Conservation (phyloP, 30 jellyfish, hydroid and myxozoan genomes). For the Aurelia sp. region DNA sequence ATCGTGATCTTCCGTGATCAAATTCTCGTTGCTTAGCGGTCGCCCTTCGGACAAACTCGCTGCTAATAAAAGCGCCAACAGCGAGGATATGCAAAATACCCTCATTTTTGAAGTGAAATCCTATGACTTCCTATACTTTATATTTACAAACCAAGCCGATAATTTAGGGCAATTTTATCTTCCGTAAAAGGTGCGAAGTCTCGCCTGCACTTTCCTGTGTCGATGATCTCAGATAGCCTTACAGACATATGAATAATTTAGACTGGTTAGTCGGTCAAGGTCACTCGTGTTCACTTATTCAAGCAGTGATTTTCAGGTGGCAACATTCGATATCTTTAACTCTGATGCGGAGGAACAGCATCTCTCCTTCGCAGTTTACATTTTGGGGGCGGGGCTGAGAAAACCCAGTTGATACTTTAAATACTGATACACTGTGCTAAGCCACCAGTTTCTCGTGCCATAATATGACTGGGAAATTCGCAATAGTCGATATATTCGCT, state of each 20-base stretch:
- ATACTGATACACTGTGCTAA: no score
- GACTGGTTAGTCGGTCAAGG: slow-evolving; percentile 66
- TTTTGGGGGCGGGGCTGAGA: not conserved
- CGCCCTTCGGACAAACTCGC: slow-evolving; percentile 59
- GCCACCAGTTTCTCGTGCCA: no score
- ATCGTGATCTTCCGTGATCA: slow-evolving; percentile 10
- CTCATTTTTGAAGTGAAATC: slow-evolving; percentile 45
- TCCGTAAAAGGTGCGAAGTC: not conserved
- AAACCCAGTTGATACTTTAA: no score
- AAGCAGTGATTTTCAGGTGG: slow-evolving; percentile 78
- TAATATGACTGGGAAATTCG: no score
- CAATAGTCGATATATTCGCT: no score
- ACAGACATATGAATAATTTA: slow-evolving; percentile 47
- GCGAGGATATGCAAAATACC: slow-evolving; percentile 56
- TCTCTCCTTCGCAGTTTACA: slow-evolving; percentile 3
- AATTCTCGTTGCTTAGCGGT: slow-evolving; percentile 59
- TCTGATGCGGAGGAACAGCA: no score
- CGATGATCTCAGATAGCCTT: slow-evolving; percentile 63
- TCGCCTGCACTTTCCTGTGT: slow-evolving; percentile 33
- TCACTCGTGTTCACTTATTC: slow-evolving; percentile 51
- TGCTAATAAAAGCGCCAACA: slow-evolving; percentile 14
- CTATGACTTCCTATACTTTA: not conserved
- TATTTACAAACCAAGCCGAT: slow-evolving; percentile 25
- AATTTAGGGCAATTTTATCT: slow-evolving; percentile 3
- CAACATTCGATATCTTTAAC: slow-evolving; percentile 30